Evolutionary conservation across 2,113 vertebrate species (phyloP), one percentile per base, ranked within the genome.

Genomic region (Eidolon helvum): DNA sequence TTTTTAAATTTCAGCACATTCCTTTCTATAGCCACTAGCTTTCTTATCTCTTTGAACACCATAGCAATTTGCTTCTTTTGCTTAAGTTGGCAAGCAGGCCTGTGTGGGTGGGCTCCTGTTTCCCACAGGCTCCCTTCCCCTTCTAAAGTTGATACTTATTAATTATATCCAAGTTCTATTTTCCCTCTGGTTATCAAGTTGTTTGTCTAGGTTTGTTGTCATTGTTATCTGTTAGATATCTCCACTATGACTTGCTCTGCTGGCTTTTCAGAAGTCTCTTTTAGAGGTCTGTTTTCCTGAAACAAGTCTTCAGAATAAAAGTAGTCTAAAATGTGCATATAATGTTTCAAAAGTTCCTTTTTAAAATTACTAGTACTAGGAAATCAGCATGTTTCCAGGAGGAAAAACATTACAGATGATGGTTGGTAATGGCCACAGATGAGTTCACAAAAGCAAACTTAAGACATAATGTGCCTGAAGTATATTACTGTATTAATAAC

Each of bases 1-100:
- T 65, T 85, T 22, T n/a, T 63, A 79, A 50, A 50, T 66, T 63
- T 78, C 55, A 92, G 55, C 89, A 91, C 55, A 14, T 61, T 87
- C 35, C 65, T 84, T 89, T 93, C 77, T 40, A 66, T 2, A 96
- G 77, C 63, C 89, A 83, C 74, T 92, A 96, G 71, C 40, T 91
- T 30, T 75, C 87, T 86, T 26, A 22, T 55, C n/a, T 94, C 82
- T 78, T 14, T 59, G 66, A 96, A 90, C 26, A 87, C 59, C 57
- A 1, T 50, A 84, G 68, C 89, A 77, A 53, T 78, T 89, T 91
- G 79, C 91, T 89, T 93, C 77, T 86, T 83, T 82, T 95, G 35
- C 88, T 72, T 57, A n/a, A 98, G 72, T 79, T 71, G 24, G 90
- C 82, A 95, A 66, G 93, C 40, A 95, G 74, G 68, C n/a, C 87